These are phyloP conservation scores for Nasonovia ribisnigri DNA, from an alignment of 2,888 invertebrate species.

Conservation along the genomic window DNA sequence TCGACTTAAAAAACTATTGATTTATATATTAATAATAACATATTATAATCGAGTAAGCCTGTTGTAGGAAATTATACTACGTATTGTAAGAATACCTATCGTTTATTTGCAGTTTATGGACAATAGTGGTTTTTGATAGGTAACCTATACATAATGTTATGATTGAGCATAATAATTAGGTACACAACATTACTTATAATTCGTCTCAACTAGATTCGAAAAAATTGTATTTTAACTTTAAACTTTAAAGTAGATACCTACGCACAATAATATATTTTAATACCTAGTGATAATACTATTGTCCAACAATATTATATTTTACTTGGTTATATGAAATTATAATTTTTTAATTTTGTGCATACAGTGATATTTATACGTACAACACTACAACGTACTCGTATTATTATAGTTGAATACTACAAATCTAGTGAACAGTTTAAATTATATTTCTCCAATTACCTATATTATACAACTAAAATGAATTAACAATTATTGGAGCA, in stretches of 20 bases:
- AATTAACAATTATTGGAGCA: background rate
- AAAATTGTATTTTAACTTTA: background rate
- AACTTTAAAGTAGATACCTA: background rate
- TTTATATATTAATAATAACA: conserved; percentile 24
- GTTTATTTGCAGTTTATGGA: background rate
- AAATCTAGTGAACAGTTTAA: background rate
- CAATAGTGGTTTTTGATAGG: background rate
- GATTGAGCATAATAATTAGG: background rate
- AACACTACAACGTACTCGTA: background rate
- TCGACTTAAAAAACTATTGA: background rate
- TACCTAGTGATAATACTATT: background rate
- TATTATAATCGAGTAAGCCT: background rate
- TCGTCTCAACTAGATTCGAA: background rate
- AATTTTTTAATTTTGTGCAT: background rate
- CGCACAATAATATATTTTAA: background rate
- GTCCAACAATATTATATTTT: background rate
- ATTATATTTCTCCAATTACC: background rate
- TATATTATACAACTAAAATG: background rate
- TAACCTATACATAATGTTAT: background rate
- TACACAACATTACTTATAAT: background rate
- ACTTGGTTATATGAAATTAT: background rate
- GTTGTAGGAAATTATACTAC: background rate
- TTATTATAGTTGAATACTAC: background rate
- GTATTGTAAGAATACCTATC: background rate
- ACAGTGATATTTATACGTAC: background rate